These are phyloP conservation scores for Sebastes hopkinsi DNA, from an alignment of 2,797 vertebrate genomes.

Conservation along the genomic window DNA sequence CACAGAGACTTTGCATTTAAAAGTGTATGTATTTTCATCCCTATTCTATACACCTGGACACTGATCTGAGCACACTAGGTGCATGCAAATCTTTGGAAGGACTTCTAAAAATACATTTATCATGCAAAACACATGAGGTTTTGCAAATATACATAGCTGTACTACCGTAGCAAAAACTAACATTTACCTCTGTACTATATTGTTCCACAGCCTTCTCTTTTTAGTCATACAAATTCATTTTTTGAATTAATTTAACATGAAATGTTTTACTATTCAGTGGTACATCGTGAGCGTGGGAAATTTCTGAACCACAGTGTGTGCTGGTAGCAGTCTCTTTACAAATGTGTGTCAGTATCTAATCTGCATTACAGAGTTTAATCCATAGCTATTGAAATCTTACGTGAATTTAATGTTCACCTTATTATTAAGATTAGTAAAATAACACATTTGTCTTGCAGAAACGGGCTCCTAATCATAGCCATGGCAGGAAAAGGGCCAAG, in stretches of 20 bases:
- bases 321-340: neutral
- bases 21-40: neutral
- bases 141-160: too few species aligned
- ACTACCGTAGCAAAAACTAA: too few species aligned
- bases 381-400: neutral
- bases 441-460: constrained; percentile 80
- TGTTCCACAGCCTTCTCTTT: neutral
- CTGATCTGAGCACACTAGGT: neutral
- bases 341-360: neutral
- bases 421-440: neutral
- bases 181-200: neutral
- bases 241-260: neutral
- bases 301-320: neutral
- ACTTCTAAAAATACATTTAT: neutral
- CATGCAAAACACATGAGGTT: too few species aligned
- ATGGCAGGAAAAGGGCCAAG: constrained; percentile 96
- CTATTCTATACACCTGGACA: neutral
- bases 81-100: neutral
- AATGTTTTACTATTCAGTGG: neutral
- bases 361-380: neutral
- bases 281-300: neutral
- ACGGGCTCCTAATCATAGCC: constrained; percentile 90
- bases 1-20: neutral
- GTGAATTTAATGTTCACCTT: neutral
- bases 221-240: neutral